phyloP scores from a whole-genome alignment of 2,888 invertebrate species.

The Dicyrtomina minuta region DNA sequence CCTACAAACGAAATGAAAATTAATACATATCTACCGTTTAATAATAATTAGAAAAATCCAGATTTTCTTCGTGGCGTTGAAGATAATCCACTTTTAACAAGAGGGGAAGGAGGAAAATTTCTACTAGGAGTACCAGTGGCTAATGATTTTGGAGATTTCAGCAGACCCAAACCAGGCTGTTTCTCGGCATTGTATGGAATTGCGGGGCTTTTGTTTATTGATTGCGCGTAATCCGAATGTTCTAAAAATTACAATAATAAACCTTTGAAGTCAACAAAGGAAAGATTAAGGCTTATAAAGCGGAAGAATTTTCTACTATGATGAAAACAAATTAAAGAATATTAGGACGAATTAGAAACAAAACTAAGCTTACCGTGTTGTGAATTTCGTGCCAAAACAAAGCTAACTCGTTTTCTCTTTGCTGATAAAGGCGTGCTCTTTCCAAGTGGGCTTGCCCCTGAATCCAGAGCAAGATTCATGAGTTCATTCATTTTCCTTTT shows the following conservation, averaged over 20 bases:
- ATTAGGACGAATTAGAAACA: background rate
- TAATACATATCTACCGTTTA: background rate
- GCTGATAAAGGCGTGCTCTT: background rate
- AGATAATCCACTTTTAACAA: background rate
- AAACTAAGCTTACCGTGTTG: slow-evolving; percentile 60
- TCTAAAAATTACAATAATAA: slow-evolving; percentile 55
- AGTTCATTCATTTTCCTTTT: slow-evolving; percentile 20
- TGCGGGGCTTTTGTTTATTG: slow-evolving; percentile 70
- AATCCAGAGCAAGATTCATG: background rate
- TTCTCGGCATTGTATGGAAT: slow-evolving; percentile 73
- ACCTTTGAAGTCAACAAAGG: too few species aligned
- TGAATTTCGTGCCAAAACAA: slow-evolving; percentile 69
- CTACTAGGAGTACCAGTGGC: background rate
- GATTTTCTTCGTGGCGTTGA: slow-evolving; percentile 18
- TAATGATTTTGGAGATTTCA: slow-evolving; percentile 60
- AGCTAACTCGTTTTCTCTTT: slow-evolving; percentile 67
- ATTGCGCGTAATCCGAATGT: slow-evolving; percentile 70
- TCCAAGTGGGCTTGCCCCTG: background rate
- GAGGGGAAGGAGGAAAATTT: background rate
- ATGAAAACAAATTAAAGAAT: background rate
- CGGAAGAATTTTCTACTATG: background rate
- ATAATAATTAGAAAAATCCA: background rate
- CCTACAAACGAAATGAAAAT: background rate
- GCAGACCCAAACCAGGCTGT: slow-evolving; percentile 69
- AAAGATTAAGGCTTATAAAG: too few species aligned